Percentiles rank a stretch among this genome's conserved stretches.
These are phyloP conservation scores for Hypotaenidia okinawae DNA, from an alignment of 2,797 vertebrate species.

Conservation along the genomic window DNA sequence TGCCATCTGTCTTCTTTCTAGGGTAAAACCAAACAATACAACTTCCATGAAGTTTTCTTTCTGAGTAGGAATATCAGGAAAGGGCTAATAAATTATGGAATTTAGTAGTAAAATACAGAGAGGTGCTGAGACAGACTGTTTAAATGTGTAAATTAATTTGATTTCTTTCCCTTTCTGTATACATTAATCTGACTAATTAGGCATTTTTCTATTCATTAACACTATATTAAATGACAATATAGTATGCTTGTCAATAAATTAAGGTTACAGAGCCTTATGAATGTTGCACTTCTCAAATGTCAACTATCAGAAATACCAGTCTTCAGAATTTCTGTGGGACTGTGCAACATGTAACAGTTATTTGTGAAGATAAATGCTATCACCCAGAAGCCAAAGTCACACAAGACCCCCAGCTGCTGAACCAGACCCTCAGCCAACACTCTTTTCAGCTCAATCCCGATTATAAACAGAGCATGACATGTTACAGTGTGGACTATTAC, in stretches of 20 bases:
- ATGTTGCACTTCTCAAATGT: fast-evolving
- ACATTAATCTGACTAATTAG: background rate
- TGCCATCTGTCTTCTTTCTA: constrained; percentile 2
- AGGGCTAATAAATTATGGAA: background rate
- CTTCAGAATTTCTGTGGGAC: background rate
- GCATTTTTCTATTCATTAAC: background rate
- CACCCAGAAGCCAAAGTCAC: no score
- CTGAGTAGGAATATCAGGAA: background rate
- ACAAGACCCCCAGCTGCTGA: no score
- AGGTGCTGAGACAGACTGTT: background rate
- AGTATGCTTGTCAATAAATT: background rate
- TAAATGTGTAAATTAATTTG: background rate
- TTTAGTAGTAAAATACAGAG: background rate
- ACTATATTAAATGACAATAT: background rate
- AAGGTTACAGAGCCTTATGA: background rate
- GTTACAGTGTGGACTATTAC: no score
- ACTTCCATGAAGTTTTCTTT: constrained; percentile 1
- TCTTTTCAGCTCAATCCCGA: no score
- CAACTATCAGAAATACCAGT: background rate
- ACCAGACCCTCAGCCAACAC: no score
- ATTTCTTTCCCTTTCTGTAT: background rate
- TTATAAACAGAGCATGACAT: no score
- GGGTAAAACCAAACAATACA: background rate
- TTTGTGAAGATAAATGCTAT: no score
- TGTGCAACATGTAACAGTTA: no score